Conservation (phyloP, 2,888 invertebrate species). For the Tenodera sinensis region DNA sequence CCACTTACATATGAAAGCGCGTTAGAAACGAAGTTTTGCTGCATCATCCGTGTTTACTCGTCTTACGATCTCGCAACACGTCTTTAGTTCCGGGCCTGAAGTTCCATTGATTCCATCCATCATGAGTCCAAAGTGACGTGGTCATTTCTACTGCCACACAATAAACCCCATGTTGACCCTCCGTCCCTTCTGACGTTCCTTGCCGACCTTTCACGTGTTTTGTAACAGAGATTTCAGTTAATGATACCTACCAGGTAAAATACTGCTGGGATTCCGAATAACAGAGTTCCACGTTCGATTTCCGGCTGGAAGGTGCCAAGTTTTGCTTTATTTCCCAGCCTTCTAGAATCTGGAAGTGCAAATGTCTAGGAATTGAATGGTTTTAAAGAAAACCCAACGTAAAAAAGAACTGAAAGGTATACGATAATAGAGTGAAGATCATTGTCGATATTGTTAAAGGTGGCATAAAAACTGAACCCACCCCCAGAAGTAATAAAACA, state of each 20-base stretch:
- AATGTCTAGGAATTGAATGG: too few relatives aligned
- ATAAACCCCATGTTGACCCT: neutral
- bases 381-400: too few relatives aligned
- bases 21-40: neutral
- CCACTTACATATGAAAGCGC: neutral
- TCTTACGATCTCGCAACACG: neutral
- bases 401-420: too few relatives aligned
- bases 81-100: neutral
- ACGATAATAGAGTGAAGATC: too few relatives aligned
- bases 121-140: conserved; percentile 4
- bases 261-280: too few relatives aligned
- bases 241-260: neutral
- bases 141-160: neutral
- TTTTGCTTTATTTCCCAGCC: too few relatives aligned
- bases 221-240: neutral
- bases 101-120: conserved; percentile 3
- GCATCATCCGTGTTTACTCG: conserved; percentile 10
- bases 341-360: too few relatives aligned
- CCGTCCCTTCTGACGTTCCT: neutral
- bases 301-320: too few relatives aligned
- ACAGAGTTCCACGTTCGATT: too few relatives aligned
- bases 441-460: too few relatives aligned
- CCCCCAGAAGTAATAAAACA: too few relatives aligned
- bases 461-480: too few relatives aligned
- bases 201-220: neutral